Base-by-base conservation (phyloP, 2,888 invertebrate species). In the Hirtodrosophila trivittata region DNA sequence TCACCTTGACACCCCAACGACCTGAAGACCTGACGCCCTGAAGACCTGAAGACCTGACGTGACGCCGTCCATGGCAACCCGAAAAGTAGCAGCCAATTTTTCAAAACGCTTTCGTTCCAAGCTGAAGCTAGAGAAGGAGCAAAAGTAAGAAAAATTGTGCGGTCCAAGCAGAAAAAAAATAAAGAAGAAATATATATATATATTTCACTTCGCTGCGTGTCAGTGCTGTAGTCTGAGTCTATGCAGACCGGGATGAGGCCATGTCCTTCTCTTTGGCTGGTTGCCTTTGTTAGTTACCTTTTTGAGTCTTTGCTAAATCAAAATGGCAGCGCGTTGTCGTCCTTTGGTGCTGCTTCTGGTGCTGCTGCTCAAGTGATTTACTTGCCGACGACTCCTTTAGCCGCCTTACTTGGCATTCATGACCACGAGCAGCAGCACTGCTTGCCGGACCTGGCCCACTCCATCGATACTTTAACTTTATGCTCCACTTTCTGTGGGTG, bases 91-190 rank as follows among this genome's bases (percentile, higher is more conserved):
- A 73, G 86, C 86, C 84, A 83, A 83, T 83, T 83, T 83, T 83
- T 83, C 87, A 81, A 75, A 68, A 70, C 62, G 75, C 70, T 75
- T 56, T 45, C 72, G 43, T 49, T 46, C 54, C 55, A 59, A 64
- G 68, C 55, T 39, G 18, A 21, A 21, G 18, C 18, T 21, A 5
- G 5, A 21, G 38, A 26, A 42, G 41, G 16, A 52, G 51, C 63
- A 52, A 38, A 74, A 75, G 69, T 65, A 86, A 83, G 82, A 87
- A 87, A 83, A 86, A 83, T 87, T 83, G 81, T 83, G 82, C 86
- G 87, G 87, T 83, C 70, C 84, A 83, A 78, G 82, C 82, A 75
- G 63, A 81, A 58, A 46, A 33, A 33, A 42, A 55, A 52, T 37
- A 47, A 45, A 18, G 41, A 13, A 47, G 26, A 14, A 35, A 37